Evolutionary conservation across 2,113 vertebrate species (phyloP).

Genomic region (Alectura lathami): DNA sequence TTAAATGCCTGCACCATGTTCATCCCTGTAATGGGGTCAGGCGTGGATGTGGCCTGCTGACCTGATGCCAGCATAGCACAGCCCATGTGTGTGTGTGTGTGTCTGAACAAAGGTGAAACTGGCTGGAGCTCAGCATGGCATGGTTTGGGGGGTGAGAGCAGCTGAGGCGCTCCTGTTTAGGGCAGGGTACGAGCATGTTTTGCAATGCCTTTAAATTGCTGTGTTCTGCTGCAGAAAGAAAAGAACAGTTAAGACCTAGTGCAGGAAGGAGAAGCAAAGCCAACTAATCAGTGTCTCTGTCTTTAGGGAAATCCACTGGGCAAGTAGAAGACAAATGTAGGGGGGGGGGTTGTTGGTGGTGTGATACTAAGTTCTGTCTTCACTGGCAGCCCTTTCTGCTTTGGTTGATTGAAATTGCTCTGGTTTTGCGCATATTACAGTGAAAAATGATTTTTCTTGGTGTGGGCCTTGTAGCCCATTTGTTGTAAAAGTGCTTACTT

Average conservation of each 20-base stretch:
- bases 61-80: background rate
- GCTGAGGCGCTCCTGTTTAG: background rate
- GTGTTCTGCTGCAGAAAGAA: background rate
- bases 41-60: background rate
- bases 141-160: accelerated
- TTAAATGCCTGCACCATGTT: background rate
- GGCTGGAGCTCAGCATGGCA: background rate
- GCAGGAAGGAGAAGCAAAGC: background rate
- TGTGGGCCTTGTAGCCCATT: background rate
- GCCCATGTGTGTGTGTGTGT: background rate
- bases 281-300: background rate
- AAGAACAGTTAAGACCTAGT: accelerated
- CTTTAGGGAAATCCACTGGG: background rate
- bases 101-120: background rate
- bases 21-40: background rate
- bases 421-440: background rate
- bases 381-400: background rate
- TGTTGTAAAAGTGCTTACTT: background rate
- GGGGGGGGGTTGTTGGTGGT: background rate
- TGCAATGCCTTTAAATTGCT: background rate
- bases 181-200: background rate
- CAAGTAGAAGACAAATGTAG: background rate
- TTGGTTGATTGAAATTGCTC: background rate
- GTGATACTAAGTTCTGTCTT: background rate
- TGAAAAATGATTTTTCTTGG: background rate